Conservation (phyloP, 2,797 vertebrate species). For the Betta splendens region DNA sequence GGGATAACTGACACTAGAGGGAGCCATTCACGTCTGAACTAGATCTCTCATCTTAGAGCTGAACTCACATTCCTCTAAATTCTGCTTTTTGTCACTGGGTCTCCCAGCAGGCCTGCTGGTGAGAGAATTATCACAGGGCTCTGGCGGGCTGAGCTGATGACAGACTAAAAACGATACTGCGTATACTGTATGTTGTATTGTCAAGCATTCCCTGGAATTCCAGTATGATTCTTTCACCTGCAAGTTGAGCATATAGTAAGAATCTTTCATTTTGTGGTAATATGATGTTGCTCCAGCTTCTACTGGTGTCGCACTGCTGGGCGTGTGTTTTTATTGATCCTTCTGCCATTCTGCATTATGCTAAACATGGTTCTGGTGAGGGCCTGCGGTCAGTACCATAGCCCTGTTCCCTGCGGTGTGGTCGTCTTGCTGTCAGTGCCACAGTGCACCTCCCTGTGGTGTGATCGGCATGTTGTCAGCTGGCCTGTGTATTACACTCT, state of each 20-base stretch:
- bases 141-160: constrained; percentile 71
- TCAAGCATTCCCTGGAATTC: constrained; percentile 17
- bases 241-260: not conserved
- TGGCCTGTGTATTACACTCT: constrained; percentile 57
- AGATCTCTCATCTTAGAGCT: constrained; percentile 22
- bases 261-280: not conserved
- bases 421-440: constrained; percentile 61
- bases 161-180: constrained; percentile 66
- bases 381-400: constrained; percentile 79
- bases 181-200: constrained; percentile 15
- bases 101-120: constrained; percentile 65
- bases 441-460: constrained; percentile 65
- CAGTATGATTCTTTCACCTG: not conserved
- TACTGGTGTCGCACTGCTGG: constrained; percentile 24
- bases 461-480: constrained; percentile 65
- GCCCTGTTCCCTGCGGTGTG: constrained; percentile 70
- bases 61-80: constrained; percentile 72
- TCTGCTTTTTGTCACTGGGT: constrained; percentile 78
- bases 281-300: constrained; percentile 8
- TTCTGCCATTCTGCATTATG: constrained; percentile 76
- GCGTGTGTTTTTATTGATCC: constrained; percentile 75
- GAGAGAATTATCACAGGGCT: constrained; percentile 77
- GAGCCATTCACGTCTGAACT: constrained; percentile 70
- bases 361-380: constrained; percentile 76
- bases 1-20: constrained; percentile 80